Evolutionary conservation across 2,113 vertebrate genomes (phyloP), one percentile per base, ranked within the genome.

Genomic region (Neodon shergylaensis): DNA sequence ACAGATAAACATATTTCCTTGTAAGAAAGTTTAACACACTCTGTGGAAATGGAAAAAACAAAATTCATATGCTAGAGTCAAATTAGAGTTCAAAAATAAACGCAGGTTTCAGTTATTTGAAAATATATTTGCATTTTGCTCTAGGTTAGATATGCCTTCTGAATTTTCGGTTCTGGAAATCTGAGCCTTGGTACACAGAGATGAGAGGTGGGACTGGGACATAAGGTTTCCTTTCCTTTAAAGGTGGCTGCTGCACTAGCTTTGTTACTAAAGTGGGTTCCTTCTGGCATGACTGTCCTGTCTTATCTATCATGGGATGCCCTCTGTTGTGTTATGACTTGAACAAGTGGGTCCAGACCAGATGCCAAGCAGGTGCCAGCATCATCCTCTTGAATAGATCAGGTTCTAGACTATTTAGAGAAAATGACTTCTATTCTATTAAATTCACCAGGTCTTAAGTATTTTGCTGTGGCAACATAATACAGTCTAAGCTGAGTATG

Each of bases 81-180:
- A 86, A 85, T 68, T 73, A 66, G n/a, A 90, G 54, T 28, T 96
- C 63, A 94, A 70, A 68, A 90, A 88, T 79, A 84, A 93, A 92
- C 73, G 88, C 14, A 85, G 44, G 94, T 94, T 95, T 88, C 14
- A 77, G 5, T 95, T 85, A 88, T 92, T 87, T 54, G 86, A 95
- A 26, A 70, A 5, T 70, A 24, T 76, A 87, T 61, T 88, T 90
- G 79, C 36, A 94, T 63, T 91, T 93, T 68, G 4, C 21, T 44
- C 21, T 84, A 73, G 28, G 61, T 42, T 76, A 21, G 26, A 54
- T 28, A 63, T 70, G 58, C 19, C 13, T 4, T 90, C 26, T 61
- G 16, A 36, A 66, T 13, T 90, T 42, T 72, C 76, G 21, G n/a
- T 84, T 72, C 22, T 94, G 19, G 68, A 44, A 84, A 66, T 36